Evolutionary conservation across 2,113 vertebrate species (phyloP), one percentile per base, ranked within the genome.

Genomic region (Nycticebus coucang): DNA sequence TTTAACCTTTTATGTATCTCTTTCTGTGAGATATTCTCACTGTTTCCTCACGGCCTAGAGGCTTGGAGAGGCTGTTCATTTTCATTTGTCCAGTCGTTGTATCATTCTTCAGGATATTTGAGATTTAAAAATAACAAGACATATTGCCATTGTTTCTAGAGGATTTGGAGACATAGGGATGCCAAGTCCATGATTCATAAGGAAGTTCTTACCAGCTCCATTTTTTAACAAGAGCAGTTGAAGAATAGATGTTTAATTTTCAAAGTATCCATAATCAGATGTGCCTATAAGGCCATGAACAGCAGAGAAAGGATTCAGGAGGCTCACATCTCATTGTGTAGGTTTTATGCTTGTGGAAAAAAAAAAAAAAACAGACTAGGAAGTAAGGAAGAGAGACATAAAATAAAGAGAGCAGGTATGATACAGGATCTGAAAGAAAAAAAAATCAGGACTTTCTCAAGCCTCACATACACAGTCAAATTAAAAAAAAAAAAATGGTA

Each of bases 1-100:
- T 97, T 98, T 97, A 97, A 97, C 95, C 97, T 98, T 98, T 97
- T 97, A 82, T 98, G 92, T 94, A 94, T 97, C 95, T 97, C 95
- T 97, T 97, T 95, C 89, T 87, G 93, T 94, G 96, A 97, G 94
- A 94, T 97, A 93, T 55, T 95, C 95, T 98, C 92, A n/a, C 66
- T 79, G 89, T 90, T 81, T 95, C 85, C 87, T 95, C 95, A 78
- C 45, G 83, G 92, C 97, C 94, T 95, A 21, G 41, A 91, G 95
- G 95, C 89, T 88, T n/a, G 21, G 89, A 41, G 53, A 96, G 78
- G 81, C 62, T 78, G 55, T 96, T 77, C 35, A 4, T 93, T 94
- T 96, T 84, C 60, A 62, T 94, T 86, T 90, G 95, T 89, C 95
- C 64, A 74, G 77, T 17, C 9, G 0, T 78, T 78, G 33, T 41